Percentiles rank a stretch among this genome's conserved stretches.
Conservation (phyloP, 2,888 invertebrate genomes). For the Epinotia bilunana region DNA sequence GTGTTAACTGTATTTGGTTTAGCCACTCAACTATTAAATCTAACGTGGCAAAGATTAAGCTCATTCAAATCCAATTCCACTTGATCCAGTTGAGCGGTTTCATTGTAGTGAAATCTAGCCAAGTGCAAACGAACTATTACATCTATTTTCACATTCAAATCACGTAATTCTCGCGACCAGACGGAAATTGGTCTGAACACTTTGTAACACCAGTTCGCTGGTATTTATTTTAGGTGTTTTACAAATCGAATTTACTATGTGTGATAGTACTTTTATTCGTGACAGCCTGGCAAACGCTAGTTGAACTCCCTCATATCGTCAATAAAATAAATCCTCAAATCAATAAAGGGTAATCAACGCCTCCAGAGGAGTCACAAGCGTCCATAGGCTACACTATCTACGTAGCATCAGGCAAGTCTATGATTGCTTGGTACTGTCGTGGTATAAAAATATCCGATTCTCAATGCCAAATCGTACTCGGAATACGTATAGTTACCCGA, state of each 20-base stretch:
- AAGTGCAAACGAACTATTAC: slow-evolving; percentile 16
- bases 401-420: too few species aligned
- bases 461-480: too few species aligned
- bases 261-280: not conserved
- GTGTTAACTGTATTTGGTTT: too few species aligned
- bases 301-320: too few species aligned
- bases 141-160: slow-evolving; percentile 25
- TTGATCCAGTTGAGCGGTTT: not conserved
- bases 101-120: slow-evolving; percentile 7
- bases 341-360: too few species aligned
- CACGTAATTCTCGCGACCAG: slow-evolving; percentile 1
- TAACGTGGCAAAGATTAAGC: not conserved
- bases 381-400: too few species aligned
- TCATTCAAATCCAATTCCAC: not conserved
- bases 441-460: too few species aligned
- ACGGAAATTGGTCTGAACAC: not conserved
- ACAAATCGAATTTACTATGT: not conserved
- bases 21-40: not conserved
- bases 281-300: not conserved
- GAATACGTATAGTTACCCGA: too few species aligned
- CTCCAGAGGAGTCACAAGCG: too few species aligned
- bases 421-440: too few species aligned
- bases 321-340: too few species aligned
- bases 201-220: not conserved
- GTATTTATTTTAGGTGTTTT: slow-evolving; percentile 2